Percentiles rank a stretch among this genome's conserved stretches.
These are phyloP conservation scores for Pediacus dermestoides DNA, from an alignment of 2,888 invertebrate species.

Conservation along the genomic window DNA sequence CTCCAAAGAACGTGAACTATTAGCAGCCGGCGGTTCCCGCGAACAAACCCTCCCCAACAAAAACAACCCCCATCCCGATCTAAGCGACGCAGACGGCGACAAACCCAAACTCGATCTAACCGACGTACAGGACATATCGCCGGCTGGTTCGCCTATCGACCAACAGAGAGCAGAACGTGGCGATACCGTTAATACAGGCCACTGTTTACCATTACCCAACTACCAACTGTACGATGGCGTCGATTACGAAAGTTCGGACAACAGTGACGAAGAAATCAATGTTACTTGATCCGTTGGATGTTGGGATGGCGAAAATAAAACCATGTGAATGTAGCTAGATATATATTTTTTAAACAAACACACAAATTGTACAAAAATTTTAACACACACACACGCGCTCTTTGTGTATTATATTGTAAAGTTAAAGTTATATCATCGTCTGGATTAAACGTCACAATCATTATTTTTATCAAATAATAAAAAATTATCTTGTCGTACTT, in stretches of 20 bases:
- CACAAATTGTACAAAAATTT: too few relatives aligned
- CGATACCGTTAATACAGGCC: constrained; percentile 14
- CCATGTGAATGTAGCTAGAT: too few relatives aligned
- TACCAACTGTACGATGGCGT: constrained; percentile 48
- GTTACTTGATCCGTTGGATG: constrained; percentile 70
- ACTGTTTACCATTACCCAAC: constrained; percentile 30
- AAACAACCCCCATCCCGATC: constrained; percentile 92
- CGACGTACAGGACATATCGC: constrained; percentile 58
- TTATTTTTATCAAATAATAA: too few relatives aligned
- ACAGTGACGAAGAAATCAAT: constrained; percentile 80
- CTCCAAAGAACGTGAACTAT: constrained; percentile 90
- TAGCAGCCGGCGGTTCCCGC: constrained; percentile 89
- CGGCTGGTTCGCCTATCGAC: constrained; percentile 45
- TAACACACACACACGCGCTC: too few relatives aligned
- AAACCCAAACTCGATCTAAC: constrained; percentile 63
- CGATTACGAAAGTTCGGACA: constrained; percentile 55
- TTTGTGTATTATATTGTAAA: too few relatives aligned
- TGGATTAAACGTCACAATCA: too few relatives aligned
- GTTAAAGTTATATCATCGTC: too few relatives aligned
- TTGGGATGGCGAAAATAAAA: too few relatives aligned
- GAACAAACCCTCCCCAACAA: constrained; percentile 96
- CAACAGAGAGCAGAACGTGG: constrained; percentile 30
- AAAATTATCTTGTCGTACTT: too few relatives aligned
- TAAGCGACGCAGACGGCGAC: constrained; percentile 85
- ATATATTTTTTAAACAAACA: too few relatives aligned